A percentile compares a stretch with the other conserved stretches of the same genome.
Evolutionary conservation across 2,797 vertebrate species (phyloP).

Genomic region (Tolypeutes matacus): DNA sequence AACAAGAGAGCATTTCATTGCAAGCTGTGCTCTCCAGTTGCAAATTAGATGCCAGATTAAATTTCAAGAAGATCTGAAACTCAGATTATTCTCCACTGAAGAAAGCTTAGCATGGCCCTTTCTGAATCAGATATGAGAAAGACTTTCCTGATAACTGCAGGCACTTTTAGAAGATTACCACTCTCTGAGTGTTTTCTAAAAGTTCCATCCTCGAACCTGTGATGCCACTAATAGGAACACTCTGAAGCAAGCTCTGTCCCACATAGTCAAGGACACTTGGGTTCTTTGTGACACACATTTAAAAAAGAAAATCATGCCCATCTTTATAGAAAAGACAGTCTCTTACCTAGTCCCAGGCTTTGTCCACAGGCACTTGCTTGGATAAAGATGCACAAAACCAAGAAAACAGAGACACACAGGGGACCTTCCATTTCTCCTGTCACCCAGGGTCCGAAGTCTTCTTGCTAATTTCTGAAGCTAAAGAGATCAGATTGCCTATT

Average conservation of each 20-base stretch:
- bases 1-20: neutral
- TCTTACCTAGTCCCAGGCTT: slow-evolving; percentile 86
- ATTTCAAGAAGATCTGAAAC: neutral
- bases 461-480: slow-evolving; percentile 80
- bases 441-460: slow-evolving; percentile 52
- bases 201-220: neutral
- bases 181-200: neutral
- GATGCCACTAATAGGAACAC: neutral
- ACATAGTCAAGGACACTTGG: neutral
- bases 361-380: slow-evolving; percentile 79
- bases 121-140: neutral
- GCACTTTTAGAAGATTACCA: neutral
- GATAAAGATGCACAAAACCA: slow-evolving; percentile 76
- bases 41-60: slow-evolving; percentile 45
- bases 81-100: neutral
- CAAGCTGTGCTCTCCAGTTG: neutral
- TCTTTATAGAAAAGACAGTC: slow-evolving; percentile 27
- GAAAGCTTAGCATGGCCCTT: neutral
- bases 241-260: neutral
- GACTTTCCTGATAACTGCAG: neutral
- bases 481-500: slow-evolving; percentile 79
- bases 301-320: neutral
- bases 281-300: slow-evolving; percentile 48
- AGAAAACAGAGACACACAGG: slow-evolving; percentile 72
- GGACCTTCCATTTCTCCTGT: slow-evolving; percentile 85